phyloP scores from a whole-genome alignment of 2,888 invertebrate genomes.

The Deilephila elpenor region DNA sequence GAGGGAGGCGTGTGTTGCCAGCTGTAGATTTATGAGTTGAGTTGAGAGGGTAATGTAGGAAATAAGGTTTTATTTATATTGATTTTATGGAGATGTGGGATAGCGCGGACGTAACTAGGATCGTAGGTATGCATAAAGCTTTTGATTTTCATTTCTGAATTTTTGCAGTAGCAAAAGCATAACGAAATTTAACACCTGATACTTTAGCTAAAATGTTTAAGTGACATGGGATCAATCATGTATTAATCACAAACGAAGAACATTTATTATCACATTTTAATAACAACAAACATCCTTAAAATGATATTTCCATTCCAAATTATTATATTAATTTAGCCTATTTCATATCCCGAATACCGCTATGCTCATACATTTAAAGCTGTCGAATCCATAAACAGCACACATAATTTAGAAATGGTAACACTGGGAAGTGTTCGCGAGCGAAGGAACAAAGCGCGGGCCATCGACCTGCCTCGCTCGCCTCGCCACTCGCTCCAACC shows the following conservation, averaged over 20 bases:
- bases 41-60: background rate
- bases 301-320: background rate
- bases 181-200: too few species aligned
- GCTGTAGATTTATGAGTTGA: background rate
- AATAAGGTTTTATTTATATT: background rate
- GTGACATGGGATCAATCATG: too few species aligned
- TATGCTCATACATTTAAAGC: background rate
- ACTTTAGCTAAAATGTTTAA: too few species aligned
- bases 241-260: too few species aligned
- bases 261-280: too few species aligned
- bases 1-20: slow-evolving; percentile 34
- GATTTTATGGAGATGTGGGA: too few species aligned
- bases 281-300: too few species aligned
- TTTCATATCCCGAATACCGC: background rate
- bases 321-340: background rate
- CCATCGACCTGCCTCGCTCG: slow-evolving; percentile 67
- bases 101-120: too few species aligned
- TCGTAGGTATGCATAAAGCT: too few species aligned
- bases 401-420: slow-evolving; percentile 29
- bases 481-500: slow-evolving; percentile 39
- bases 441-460: slow-evolving; percentile 74
- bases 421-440: slow-evolving; percentile 36
- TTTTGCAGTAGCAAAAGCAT: too few species aligned
- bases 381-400: slow-evolving; percentile 9
- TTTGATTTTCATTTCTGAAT: too few species aligned